These are phyloP conservation scores for Procambarus clarkii DNA, from an alignment of 1,140 invertebrate genomes.

Conservation along the genomic window DNA sequence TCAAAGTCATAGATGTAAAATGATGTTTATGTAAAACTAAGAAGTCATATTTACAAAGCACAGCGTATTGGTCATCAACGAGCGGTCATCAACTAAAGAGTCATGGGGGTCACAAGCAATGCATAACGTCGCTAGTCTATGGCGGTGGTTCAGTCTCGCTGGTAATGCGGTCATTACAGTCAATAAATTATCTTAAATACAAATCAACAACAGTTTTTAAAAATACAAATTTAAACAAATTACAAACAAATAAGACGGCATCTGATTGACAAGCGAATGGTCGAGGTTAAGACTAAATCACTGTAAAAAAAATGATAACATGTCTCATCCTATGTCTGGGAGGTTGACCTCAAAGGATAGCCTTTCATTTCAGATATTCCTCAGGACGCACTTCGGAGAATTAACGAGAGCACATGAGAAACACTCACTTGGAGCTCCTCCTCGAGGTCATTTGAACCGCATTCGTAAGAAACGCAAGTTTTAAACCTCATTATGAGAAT, in stretches of 20 bases:
- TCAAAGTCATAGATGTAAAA: conserved; percentile 52
- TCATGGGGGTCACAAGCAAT: neutral
- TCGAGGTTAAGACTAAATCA: conserved; percentile 23
- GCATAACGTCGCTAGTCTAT: conserved; percentile 49
- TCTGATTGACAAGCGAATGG: conserved; percentile 49
- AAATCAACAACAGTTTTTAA: conserved; percentile 60
- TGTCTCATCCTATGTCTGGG: neutral
- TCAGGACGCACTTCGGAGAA: neutral
- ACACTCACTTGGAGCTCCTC: neutral
- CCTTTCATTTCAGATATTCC: neutral
- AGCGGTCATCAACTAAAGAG: neutral
- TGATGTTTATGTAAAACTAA: conserved; percentile 58
- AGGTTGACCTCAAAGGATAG: conserved; percentile 3
- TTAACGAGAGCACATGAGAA: neutral
- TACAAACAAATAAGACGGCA: conserved; percentile 13
- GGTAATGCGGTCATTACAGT: conserved; percentile 61
- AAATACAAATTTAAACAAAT: conserved; percentile 52
- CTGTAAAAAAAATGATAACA: neutral
- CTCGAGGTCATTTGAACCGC: neutral
- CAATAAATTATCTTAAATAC: conserved; percentile 71
- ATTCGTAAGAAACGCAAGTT: neutral
- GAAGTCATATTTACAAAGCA: conserved; percentile 61
- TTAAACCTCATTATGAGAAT: conserved; percentile 70
- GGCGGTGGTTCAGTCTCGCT: conserved; percentile 58
- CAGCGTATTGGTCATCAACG: conserved; percentile 9